Base-by-base conservation (phyloP, 2,888 invertebrate species). In the Pollenia angustigena region DNA sequence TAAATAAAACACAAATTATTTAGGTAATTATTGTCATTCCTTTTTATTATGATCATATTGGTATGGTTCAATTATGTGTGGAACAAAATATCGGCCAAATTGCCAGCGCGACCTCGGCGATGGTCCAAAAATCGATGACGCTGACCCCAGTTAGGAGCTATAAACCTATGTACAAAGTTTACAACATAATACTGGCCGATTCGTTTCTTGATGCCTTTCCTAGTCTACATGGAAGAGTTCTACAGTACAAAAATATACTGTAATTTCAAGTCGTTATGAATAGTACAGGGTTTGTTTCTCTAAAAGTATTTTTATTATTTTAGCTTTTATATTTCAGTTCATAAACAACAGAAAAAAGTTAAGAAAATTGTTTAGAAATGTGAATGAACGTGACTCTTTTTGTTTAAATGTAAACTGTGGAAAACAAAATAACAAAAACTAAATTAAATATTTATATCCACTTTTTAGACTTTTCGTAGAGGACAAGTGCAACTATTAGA, bases 381-480 rank as follows among this genome's bases (percentile, higher is more conserved):
- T 60, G 72, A 74, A 44, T 74, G 46, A 62, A 75, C 75, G 75
- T 75, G 75, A 75, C 75, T 62, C 50, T 75, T 74, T 60, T 48
- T 48, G 46, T 74, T 50, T 23, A 18, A 32, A 48, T 46, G 40
- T 66, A 78, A 68, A 78, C 78, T 56, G 66, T 64, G 66, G n/a
- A 66, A 66, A 78, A 78, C 23, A 56, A 56, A 58, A 54, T 8
- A 58, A 32, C 32, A 32, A 18, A 54, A 71, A 56, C 44, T 23
- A 71, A 58, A 82, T 82, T 82, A 75, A 82, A 82, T 82, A 75
- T 82, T 82, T 75, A 82, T 82, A 52, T 66, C n/a, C 72, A 58
- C 58, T 72, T 58, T 54, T 72, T 6, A 72, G 46, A 72, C 46
- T 23, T 72, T 48, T 72, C 2, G 9, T 48, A 32, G n/a, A 72